A percentile compares a stretch with the other conserved stretches of the same genome.
Evolutionary conservation across 2,888 invertebrate species (phyloP).

Genomic region (Patella ulyssiponensis): DNA sequence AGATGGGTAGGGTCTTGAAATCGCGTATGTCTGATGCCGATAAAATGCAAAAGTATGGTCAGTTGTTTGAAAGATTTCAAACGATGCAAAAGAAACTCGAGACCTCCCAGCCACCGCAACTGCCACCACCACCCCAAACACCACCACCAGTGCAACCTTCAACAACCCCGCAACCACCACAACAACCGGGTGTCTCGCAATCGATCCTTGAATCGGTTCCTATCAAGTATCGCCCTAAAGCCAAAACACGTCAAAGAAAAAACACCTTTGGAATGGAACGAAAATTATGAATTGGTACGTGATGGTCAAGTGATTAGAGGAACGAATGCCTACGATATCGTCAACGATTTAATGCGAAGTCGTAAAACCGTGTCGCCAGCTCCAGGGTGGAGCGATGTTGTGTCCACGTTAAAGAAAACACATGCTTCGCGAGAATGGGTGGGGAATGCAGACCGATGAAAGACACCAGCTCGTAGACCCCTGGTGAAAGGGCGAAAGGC

Average conservation of each 20-base stretch:
- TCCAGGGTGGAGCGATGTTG: not conserved
- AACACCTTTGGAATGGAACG: not conserved
- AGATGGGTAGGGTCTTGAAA: not conserved
- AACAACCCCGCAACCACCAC: not conserved
- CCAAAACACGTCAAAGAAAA: not conserved
- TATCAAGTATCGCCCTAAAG: not conserved
- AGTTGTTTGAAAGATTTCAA: not conserved
- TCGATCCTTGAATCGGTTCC: not conserved
- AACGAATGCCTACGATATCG: conserved; percentile 3
- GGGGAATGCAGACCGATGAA: not conserved
- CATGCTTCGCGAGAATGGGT: not conserved
- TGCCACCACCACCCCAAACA: not conserved
- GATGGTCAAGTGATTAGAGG: not conserved
- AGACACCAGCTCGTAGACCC: too few species aligned
- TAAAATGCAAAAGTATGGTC: not conserved
- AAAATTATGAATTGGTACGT: not conserved
- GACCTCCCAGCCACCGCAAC: not conserved
- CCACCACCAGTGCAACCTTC: not conserved
- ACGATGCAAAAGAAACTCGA: not conserved
- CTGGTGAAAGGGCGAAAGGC: too few species aligned
- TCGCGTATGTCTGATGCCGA: not conserved
- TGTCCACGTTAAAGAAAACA: not conserved
- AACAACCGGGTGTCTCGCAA: not conserved
- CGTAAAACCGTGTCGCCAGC: not conserved
- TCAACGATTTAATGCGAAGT: not conserved